phyloP scores from a whole-genome alignment of 2,113 vertebrate species.

The Rhabdornis inornatus region DNA sequence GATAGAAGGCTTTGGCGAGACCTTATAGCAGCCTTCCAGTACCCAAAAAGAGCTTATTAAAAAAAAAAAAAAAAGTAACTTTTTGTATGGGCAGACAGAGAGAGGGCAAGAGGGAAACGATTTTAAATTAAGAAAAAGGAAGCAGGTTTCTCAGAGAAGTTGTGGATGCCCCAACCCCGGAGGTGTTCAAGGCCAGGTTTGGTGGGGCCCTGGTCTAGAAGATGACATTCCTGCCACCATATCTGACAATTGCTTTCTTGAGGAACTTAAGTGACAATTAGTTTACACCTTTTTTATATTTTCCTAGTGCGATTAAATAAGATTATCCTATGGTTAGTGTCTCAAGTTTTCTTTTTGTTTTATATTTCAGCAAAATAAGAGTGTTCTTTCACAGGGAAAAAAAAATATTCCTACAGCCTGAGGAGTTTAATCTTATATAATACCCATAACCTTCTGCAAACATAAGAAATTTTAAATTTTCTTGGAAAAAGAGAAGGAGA shows the following conservation, averaged over 20 bases:
- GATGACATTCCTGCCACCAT: not conserved
- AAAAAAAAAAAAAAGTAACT: not conserved
- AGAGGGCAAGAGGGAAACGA: fast-evolving
- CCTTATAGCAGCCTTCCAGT: too few species aligned
- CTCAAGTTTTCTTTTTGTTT: not conserved
- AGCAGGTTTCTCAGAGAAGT: not conserved
- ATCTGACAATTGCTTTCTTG: not conserved
- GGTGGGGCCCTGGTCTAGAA: not conserved
- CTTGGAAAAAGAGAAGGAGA: not conserved
- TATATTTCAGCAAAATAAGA: not conserved
- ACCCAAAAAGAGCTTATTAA: not conserved
- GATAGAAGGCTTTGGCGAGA: not conserved
- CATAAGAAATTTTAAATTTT: not conserved
- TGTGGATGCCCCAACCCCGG: fast-evolving
- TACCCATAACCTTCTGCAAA: not conserved
- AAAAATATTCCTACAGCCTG: not conserved
- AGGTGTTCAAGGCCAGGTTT: not conserved
- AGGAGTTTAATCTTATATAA: not conserved
- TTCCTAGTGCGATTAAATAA: not conserved
- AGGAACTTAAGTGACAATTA: not conserved
- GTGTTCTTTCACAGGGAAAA: not conserved
- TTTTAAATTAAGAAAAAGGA: not conserved
- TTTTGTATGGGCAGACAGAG: not conserved
- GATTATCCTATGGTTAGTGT: not conserved
- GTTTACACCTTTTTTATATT: not conserved